Percentiles rank a stretch among this genome's conserved stretches.
Evolutionary conservation across 2,888 invertebrate genomes (phyloP).

Genomic region (Thereva nobilitata): DNA sequence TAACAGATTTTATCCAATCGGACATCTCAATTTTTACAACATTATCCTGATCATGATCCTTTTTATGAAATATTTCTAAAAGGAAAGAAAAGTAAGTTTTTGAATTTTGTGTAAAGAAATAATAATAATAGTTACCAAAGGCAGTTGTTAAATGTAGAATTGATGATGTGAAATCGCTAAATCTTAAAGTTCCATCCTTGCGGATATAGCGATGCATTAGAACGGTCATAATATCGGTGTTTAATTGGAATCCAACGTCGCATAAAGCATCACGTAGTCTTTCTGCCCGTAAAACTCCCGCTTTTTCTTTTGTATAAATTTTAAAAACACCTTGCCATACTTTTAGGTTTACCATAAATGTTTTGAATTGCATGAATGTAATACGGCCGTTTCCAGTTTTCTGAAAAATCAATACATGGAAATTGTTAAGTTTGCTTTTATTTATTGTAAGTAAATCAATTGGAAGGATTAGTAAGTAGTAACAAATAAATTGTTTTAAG

Average conservation of each 20-base stretch:
- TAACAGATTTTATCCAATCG: slow-evolving; percentile 62
- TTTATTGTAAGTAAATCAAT: no score
- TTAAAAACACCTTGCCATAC: slow-evolving; percentile 91
- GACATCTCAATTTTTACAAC: slow-evolving; percentile 78
- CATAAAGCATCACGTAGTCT: slow-evolving; percentile 79
- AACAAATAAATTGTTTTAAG: no score
- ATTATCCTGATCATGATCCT: slow-evolving; percentile 79
- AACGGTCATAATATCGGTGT: slow-evolving; percentile 80
- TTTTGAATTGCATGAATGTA: slow-evolving; percentile 84
- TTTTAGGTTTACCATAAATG: slow-evolving; percentile 87
- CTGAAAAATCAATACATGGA: slow-evolving; percentile 57
- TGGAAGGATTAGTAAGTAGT: no score
- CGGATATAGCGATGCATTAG: slow-evolving; percentile 86
- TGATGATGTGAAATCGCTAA: slow-evolving; percentile 90
- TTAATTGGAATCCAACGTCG: slow-evolving; percentile 87
- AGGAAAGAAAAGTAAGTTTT: slow-evolving; percentile 35
- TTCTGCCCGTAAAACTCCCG: slow-evolving; percentile 86
- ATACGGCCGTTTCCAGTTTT: slow-evolving; percentile 79
- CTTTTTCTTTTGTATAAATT: slow-evolving; percentile 87
- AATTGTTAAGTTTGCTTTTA: slow-evolving; percentile 1
- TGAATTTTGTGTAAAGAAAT: neutral
- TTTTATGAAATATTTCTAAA: slow-evolving; percentile 73
- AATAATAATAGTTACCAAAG: slow-evolving; percentile 67
- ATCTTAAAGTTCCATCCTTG: slow-evolving; percentile 87
- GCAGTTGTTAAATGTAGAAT: slow-evolving; percentile 86